Conservation (phyloP, 1,140 invertebrate genomes). For the Dinothrombium tinctorium region DNA sequence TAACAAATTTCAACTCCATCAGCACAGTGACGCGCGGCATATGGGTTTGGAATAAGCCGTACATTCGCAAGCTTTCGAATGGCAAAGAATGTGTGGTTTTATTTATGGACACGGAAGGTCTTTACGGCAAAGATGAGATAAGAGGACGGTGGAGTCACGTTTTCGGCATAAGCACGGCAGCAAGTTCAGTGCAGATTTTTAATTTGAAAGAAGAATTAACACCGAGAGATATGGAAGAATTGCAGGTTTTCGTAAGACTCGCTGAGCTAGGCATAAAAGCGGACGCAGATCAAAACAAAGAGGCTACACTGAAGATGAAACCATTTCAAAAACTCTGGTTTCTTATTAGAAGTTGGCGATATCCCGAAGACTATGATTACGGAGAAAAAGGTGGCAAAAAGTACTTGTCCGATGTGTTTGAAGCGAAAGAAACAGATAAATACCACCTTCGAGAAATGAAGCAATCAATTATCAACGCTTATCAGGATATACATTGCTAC, state of each 20-base stretch:
- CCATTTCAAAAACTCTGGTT: slow-evolving; percentile 61
- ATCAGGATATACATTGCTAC: slow-evolving; percentile 83
- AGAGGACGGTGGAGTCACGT: not conserved
- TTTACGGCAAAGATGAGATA: not conserved
- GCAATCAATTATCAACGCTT: slow-evolving; percentile 77
- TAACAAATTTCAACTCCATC: no score
- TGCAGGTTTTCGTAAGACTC: slow-evolving; percentile 29
- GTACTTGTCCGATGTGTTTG: slow-evolving; percentile 56
- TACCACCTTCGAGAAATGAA: slow-evolving; percentile 75
- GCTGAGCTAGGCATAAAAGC: slow-evolving; percentile 88
- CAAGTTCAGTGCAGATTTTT: not conserved
- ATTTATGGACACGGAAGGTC: slow-evolving; percentile 76
- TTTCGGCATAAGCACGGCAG: not conserved
- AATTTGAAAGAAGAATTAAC: slow-evolving; percentile 2
- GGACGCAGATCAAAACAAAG: slow-evolving; percentile 52
- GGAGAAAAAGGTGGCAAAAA: slow-evolving; percentile 64
- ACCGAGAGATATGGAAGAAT: slow-evolving; percentile 20
- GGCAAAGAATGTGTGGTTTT: slow-evolving; percentile 34
- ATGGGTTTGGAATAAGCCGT: slow-evolving; percentile 81
- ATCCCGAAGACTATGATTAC: slow-evolving; percentile 85
- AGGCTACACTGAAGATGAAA: slow-evolving; percentile 22
- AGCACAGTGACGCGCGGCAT: slow-evolving; percentile 27
- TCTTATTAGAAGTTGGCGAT: slow-evolving; percentile 92
- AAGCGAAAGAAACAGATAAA: slow-evolving; percentile 70
- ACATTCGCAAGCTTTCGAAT: slow-evolving; percentile 24